A percentile compares a stretch with the other conserved stretches of the same genome.
These are phyloP conservation scores for Chaetops frenatus DNA, from an alignment of 2,113 vertebrate genomes.

Conservation along the genomic window DNA sequence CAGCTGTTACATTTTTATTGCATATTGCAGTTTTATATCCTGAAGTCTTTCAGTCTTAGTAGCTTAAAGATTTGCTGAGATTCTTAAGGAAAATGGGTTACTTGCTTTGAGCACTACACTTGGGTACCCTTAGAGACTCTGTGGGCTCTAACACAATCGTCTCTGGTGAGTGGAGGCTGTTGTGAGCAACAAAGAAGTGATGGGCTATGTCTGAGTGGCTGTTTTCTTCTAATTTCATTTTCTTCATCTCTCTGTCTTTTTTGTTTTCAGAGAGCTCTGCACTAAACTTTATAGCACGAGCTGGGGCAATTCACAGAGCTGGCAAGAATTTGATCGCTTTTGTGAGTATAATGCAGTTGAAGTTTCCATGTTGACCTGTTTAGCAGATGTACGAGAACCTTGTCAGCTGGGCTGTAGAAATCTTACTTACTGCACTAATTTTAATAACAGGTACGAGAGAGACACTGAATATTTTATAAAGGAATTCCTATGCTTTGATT, in stretches of 20 bases:
- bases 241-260: not conserved
- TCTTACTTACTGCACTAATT: constrained; percentile 97
- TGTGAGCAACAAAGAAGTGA: not conserved
- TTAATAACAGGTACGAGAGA: constrained; percentile 93
- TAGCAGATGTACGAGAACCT: constrained; percentile 94
- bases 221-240: not conserved
- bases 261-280: constrained; percentile 84
- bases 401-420: constrained; percentile 97
- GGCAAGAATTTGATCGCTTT: constrained; percentile 95
- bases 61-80: not conserved
- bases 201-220: not conserved
- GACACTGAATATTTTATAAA: constrained; percentile 43
- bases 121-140: not conserved
- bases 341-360: constrained; percentile 95
- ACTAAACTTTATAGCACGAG: constrained; percentile 92
- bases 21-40: not conserved
- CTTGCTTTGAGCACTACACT: not conserved
- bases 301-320: constrained; percentile 94
- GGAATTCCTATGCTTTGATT: constrained; percentile 34
- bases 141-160: not conserved
- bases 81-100: not conserved
- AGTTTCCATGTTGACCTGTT: constrained; percentile 91
- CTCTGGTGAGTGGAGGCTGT: not conserved
- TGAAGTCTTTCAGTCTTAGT: not conserved
- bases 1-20: not conserved